Base-by-base conservation (phyloP, 2,113 vertebrate genomes). In the Dendrocopos noguchii region DNA sequence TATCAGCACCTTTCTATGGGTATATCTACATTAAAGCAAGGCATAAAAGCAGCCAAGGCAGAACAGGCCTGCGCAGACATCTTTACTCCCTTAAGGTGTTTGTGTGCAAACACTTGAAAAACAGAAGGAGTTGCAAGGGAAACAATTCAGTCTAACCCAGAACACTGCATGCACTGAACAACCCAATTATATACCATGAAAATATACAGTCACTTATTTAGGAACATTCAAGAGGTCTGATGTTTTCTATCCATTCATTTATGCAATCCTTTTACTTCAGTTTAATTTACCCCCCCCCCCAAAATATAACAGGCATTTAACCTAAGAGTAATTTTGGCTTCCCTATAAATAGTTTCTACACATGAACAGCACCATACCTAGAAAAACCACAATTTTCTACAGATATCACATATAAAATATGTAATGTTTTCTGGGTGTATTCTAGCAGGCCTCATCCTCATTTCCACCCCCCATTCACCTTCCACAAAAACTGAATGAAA, bases 371-470 rank as follows among this genome's bases (percentile, higher is more conserved):
- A 67, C 53, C 31, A 56, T 1, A 56, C 4, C 13, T 15, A 57
- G 10, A 67, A 70, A 2, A 68, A 42, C 4, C 4, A 77, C 65
- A 25, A 18, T 31, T 63, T 70, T 25, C 56, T 63, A 12, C 1
- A 42, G 12, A 22, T 12, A 15, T 21, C 27, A 46, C 1, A 46
- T 4, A 39, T 12, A 61, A 70, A 68, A 59, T 10, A 78, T 0
- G 1, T 4, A 65, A 6, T 31, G 12, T 33, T 80, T 90, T 59
- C 34, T 67, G 6, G 6, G 44, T 2, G 3, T 0, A 1, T 10
- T 71, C 77, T 81, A 66, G 57, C 28, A 78, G 53, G n/a, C 17
- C 61, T 71, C 50, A 67, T 6, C 9, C 33, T 29, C n/a, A 8
- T 52, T 77, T 85, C 19, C 19, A 42, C 6, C 16, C 57, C 17